phyloP scores from a whole-genome alignment of 2,113 vertebrate species.

The Dendropsophus ebraccatus region DNA sequence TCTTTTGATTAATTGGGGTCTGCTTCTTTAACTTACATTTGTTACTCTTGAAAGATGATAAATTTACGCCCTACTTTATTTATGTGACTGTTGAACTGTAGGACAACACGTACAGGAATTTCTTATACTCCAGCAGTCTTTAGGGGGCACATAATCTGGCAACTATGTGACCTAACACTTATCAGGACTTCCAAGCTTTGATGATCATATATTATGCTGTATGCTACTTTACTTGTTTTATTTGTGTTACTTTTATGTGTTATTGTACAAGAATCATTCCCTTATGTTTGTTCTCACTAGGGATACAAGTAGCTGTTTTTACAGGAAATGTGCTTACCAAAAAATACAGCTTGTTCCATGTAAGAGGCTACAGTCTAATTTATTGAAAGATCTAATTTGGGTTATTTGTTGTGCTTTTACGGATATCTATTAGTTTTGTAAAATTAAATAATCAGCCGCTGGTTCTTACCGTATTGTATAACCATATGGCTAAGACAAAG shows the following conservation, averaged over 20 bases:
- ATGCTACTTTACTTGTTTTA: background rate
- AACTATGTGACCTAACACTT: background rate
- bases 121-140: background rate
- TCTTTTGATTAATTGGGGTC: constrained; percentile 39
- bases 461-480: background rate
- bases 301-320: background rate
- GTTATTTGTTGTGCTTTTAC: background rate
- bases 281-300: background rate
- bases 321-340: background rate
- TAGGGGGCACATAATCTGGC: background rate
- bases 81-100: constrained; percentile 23
- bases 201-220: background rate
- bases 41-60: constrained; percentile 14
- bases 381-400: background rate
- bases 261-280: background rate
- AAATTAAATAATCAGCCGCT: background rate
- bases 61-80: background rate
- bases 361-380: background rate
- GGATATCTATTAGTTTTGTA: background rate
- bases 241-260: background rate
- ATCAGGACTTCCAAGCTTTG: constrained; percentile 1
- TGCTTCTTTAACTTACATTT: background rate
- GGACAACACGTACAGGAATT: constrained; percentile 45
- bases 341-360: background rate
- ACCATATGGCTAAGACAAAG: too few relatives aligned